phyloP scores from a whole-genome alignment of 2,797 vertebrate genomes.

The Natrix natrix region DNA sequence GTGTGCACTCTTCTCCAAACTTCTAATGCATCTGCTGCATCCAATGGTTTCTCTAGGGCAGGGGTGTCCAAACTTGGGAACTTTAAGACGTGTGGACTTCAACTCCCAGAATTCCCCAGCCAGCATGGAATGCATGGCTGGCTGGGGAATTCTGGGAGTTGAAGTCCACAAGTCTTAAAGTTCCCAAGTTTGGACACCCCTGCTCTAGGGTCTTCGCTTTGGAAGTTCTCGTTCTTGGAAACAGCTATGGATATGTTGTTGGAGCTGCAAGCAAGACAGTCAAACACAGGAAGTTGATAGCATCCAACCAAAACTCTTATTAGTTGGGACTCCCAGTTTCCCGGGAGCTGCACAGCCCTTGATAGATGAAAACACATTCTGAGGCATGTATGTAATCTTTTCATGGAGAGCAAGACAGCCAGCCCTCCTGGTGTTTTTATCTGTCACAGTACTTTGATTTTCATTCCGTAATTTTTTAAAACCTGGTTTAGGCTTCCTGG shows the following conservation, averaged over 20 bases:
- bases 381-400: neutral
- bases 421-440: neutral
- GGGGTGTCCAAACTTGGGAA: no score
- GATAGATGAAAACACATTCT: neutral
- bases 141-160: no score
- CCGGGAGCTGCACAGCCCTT: neutral
- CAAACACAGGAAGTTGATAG: neutral
- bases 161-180: no score
- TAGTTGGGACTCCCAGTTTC: neutral
- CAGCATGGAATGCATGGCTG: no score
- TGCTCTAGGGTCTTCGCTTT: neutral
- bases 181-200: no score
- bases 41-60: neutral
- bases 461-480: neutral
- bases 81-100: no score
- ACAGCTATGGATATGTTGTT: neutral
- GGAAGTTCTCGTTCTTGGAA: neutral
- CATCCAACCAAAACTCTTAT: neutral
- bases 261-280: neutral
- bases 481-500: neutral
- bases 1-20: neutral
- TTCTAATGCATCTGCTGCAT: fast-evolving
- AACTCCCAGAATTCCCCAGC: no score
- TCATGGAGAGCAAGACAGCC: neutral
- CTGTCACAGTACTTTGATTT: neutral